phyloP scores from a whole-genome alignment of 2,888 invertebrate genomes.

The Atethmia centrago region DNA sequence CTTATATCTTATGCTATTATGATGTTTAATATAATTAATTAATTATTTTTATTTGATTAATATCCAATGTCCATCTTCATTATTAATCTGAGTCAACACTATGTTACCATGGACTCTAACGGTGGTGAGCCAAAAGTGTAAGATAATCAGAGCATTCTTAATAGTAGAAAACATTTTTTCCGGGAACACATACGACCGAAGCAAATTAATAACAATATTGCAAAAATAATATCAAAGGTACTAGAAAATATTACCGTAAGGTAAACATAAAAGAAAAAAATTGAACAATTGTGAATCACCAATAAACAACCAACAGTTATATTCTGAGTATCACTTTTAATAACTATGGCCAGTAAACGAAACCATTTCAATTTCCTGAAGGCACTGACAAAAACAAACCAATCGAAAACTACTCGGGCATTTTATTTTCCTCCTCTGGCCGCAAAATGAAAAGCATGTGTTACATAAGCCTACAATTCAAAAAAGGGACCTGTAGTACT shows the following conservation, averaged over 20 bases:
- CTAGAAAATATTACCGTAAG: background rate
- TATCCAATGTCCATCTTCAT: background rate
- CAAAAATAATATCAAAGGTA: background rate
- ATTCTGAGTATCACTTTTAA: slow-evolving; percentile 1
- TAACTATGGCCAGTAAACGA: slow-evolving; percentile 16
- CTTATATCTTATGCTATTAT: background rate
- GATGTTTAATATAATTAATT: background rate
- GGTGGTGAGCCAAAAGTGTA: background rate
- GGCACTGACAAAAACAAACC: background rate
- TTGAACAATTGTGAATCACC: background rate
- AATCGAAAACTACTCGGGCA: background rate
- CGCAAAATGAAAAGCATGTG: background rate
- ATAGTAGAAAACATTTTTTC: background rate
- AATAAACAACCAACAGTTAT: slow-evolving; percentile 7
- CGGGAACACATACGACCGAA: background rate
- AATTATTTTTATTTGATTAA: too few relatives aligned
- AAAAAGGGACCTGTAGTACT: background rate
- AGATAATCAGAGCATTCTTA: background rate
- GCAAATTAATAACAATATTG: too few relatives aligned
- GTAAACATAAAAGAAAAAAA: background rate
- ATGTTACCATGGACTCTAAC: background rate
- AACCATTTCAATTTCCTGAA: slow-evolving; percentile 37
- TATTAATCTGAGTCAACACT: background rate
- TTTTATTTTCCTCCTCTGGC: background rate
- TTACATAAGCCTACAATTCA: too few relatives aligned